Conservation (phyloP, 2,797 vertebrate species). For the Phoebastria nigripes region DNA sequence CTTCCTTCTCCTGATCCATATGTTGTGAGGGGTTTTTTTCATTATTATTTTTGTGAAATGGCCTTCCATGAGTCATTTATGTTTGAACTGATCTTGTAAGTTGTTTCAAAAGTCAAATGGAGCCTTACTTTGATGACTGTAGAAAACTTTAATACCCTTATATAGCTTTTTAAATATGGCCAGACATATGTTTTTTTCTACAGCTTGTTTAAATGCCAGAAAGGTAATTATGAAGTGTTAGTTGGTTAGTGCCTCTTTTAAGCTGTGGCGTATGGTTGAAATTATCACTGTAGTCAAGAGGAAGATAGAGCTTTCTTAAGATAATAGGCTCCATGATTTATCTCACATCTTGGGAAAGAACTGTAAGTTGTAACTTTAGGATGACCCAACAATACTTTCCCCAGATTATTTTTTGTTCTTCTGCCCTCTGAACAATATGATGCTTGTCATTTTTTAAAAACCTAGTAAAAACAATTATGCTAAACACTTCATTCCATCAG, state of each 20-base stretch:
- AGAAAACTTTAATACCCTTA: conserved; percentile 26
- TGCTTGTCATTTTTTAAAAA: not conserved
- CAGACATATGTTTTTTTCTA: not conserved
- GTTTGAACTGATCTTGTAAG: conserved; percentile 30
- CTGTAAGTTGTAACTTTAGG: not conserved
- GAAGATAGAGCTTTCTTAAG: conserved; percentile 19
- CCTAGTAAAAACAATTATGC: not conserved
- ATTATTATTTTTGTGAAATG: conserved; percentile 8
- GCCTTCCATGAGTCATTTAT: conserved; percentile 28
- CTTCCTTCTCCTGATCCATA: conserved; percentile 16
- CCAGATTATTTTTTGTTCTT: not conserved
- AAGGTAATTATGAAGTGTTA: conserved; percentile 56
- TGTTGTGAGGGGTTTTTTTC: not conserved
- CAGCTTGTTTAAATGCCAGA: conserved; percentile 36
- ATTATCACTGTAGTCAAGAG: conserved; percentile 16
- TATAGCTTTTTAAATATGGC: conserved; percentile 10
- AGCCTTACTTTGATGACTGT: conserved; percentile 32
- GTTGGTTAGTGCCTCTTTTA: conserved; percentile 26
- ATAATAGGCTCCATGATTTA: not conserved
- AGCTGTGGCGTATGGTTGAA: conserved; percentile 8
- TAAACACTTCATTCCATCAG: not conserved
- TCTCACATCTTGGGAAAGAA: not conserved
- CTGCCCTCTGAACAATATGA: not conserved
- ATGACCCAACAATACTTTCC: not conserved
- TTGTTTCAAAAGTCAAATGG: conserved; percentile 36